Evolutionary conservation across 2,888 invertebrate species (phyloP).

Genomic region (Spilarctia lutea): DNA sequence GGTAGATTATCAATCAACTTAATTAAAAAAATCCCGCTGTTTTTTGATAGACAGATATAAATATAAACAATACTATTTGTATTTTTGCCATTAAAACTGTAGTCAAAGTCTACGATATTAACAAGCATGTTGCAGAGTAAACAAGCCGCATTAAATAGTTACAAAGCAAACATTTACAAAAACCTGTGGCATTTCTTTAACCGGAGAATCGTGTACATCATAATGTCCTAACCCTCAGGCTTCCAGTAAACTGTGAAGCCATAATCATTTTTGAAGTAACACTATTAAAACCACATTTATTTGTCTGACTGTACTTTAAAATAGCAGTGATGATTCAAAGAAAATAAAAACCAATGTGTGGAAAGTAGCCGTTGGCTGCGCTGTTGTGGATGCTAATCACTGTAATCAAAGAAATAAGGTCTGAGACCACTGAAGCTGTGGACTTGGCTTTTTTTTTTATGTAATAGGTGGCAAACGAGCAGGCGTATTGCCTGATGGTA

Average conservation of each 20-base stretch:
- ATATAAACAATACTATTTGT: not conserved
- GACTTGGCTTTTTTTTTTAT: slow-evolving; percentile 13
- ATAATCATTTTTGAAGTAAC: slow-evolving; percentile 17
- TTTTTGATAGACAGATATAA: too few species aligned
- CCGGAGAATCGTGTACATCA: not conserved
- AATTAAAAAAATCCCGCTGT: too few species aligned
- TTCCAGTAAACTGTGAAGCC: slow-evolving; percentile 19
- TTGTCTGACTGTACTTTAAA: slow-evolving; percentile 20
- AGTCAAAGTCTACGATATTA: not conserved
- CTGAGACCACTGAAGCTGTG: slow-evolving; percentile 15
- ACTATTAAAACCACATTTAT: slow-evolving; percentile 17
- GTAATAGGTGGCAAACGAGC: too few species aligned
- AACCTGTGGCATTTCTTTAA: not conserved
- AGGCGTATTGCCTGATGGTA: too few species aligned
- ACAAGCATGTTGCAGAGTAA: not conserved
- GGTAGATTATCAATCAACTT: too few species aligned
- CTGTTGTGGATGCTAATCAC: slow-evolving; percentile 48
- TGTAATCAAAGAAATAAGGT: slow-evolving; percentile 54
- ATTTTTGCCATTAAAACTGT: not conserved
- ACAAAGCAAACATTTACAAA: not conserved
- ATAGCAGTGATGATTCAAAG: slow-evolving; percentile 33
- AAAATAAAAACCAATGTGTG: slow-evolving; percentile 50
- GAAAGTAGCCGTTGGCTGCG: slow-evolving; percentile 56
- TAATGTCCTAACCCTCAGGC: not conserved
- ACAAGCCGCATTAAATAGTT: not conserved